Percentiles rank a stretch among this genome's conserved stretches.
These are phyloP conservation scores for Lutjanus argentimaculatus DNA, from an alignment of 2,797 vertebrate species.

Conservation along the genomic window DNA sequence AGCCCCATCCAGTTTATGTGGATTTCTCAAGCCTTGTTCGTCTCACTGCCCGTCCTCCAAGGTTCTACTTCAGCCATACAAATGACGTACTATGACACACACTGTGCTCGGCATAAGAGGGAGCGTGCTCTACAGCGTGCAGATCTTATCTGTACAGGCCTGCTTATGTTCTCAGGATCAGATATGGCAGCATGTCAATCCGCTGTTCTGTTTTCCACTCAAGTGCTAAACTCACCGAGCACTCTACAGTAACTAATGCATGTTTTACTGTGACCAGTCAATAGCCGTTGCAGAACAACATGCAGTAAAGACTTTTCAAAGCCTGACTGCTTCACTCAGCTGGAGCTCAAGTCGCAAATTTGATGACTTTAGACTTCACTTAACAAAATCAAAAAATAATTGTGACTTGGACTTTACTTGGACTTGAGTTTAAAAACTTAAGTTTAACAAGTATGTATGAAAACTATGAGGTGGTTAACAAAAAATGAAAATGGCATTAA, in stretches of 20 bases:
- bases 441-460: no score
- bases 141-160: slow-evolving; percentile 28
- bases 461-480: no score
- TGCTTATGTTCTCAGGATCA: slow-evolving; percentile 44
- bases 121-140: slow-evolving; percentile 11
- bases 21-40: slow-evolving; percentile 58
- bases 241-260: background rate
- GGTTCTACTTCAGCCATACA: slow-evolving; percentile 1
- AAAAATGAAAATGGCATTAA: no score
- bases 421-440: no score
- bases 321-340: slow-evolving; percentile 8
- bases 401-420: no score
- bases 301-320: background rate
- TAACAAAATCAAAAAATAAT: no score
- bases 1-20: slow-evolving; percentile 51
- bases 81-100: background rate
- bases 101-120: background rate
- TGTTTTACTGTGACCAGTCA: slow-evolving; percentile 3
- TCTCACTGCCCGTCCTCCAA: slow-evolving; percentile 29
- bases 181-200: slow-evolving; percentile 30
- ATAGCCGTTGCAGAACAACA: background rate
- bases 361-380: no score
- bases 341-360: background rate
- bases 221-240: background rate
- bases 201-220: background rate